Percentiles rank a stretch among this genome's conserved stretches.
These are phyloP conservation scores for Helobdella robusta DNA, from an alignment of 2,888 invertebrate species.

Conservation along the genomic window DNA sequence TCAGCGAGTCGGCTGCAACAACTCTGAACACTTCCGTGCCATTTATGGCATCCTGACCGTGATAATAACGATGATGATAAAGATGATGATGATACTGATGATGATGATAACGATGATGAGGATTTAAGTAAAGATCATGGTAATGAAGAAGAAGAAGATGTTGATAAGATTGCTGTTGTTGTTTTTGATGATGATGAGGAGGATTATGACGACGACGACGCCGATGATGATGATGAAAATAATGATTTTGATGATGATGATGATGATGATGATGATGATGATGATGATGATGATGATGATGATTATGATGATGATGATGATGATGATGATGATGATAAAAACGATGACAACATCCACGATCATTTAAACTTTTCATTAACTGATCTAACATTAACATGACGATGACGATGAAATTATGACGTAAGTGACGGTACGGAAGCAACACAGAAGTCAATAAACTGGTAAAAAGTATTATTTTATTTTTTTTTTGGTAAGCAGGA, in stretches of 20 bases:
- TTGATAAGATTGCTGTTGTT: background rate
- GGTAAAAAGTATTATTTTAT: background rate
- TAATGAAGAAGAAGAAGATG: slow-evolving; percentile 16
- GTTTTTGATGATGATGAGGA: slow-evolving; percentile 11
- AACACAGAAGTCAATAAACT: no score
- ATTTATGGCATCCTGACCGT: background rate
- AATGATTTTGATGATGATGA: slow-evolving; percentile 15
- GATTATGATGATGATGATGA: slow-evolving; percentile 13
- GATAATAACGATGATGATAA: slow-evolving; percentile 7
- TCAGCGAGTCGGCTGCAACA: background rate
- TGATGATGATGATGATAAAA: background rate
- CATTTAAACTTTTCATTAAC: no score
- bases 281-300: slow-evolving; percentile 1
- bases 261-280: slow-evolving; percentile 8
- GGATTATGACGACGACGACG: background rate
- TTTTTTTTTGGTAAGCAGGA: background rate
- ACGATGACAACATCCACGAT: background rate
- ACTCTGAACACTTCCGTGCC: slow-evolving; percentile 11
- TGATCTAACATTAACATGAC: no score
- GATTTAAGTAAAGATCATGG: slow-evolving; percentile 7
- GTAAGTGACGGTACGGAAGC: no score
- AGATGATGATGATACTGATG: slow-evolving; percentile 15
- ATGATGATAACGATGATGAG: slow-evolving; percentile 16
- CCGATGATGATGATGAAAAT: background rate
- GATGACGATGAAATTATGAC: no score